Conservation (phyloP, 1,140 invertebrate genomes). For the Globodera rostochiensis region DNA sequence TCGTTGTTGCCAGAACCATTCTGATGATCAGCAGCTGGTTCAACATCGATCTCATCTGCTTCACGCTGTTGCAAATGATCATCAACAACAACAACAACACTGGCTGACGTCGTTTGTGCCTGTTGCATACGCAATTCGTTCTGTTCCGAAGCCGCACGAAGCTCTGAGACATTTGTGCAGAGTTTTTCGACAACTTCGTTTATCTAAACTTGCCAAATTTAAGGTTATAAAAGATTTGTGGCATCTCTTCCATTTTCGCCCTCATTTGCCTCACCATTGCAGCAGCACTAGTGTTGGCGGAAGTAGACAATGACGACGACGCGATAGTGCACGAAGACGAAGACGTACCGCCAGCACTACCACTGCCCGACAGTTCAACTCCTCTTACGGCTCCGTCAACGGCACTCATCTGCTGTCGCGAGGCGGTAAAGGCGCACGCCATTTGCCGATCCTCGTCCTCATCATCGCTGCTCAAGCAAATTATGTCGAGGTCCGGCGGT, state of each 20-base stretch:
- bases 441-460: constrained; percentile 66
- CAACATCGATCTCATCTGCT: not conserved
- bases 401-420: not conserved
- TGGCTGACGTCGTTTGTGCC: too few relatives aligned
- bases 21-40: not conserved
- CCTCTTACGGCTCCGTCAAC: not conserved
- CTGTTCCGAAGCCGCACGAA: too few relatives aligned
- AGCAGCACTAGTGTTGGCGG: not conserved
- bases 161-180: too few relatives aligned
- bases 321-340: not conserved
- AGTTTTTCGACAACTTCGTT: too few relatives aligned
- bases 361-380: constrained; percentile 3
- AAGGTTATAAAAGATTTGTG: too few relatives aligned
- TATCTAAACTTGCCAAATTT: too few relatives aligned
- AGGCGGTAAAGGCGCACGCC: constrained; percentile 7
- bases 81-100: too few relatives aligned
- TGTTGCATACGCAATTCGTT: too few relatives aligned
- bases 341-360: not conserved
- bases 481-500: constrained; percentile 70
- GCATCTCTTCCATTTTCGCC: not conserved
- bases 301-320: not conserved
- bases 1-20: not conserved
- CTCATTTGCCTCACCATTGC: not conserved
- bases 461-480: constrained; percentile 69
- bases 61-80: too few relatives aligned